Evolutionary conservation across 1,140 invertebrate genomes (phyloP).

Genomic region (Battus philenor): DNA sequence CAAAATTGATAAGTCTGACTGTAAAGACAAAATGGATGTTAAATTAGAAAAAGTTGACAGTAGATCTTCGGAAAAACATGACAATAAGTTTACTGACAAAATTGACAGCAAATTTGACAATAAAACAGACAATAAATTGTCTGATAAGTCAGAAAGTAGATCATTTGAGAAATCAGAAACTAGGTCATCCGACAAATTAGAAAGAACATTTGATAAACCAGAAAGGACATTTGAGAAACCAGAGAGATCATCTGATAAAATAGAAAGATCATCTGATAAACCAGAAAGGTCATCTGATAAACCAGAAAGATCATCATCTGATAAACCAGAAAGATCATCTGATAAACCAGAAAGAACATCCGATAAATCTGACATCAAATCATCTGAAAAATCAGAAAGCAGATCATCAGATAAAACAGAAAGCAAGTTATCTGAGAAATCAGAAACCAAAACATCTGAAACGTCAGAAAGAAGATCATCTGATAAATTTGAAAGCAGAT

Average conservation of each 20-base stretch:
- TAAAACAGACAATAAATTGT: conserved; percentile 7
- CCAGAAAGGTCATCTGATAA: neutral
- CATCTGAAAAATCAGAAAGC: conserved; percentile 6
- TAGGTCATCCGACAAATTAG: neutral
- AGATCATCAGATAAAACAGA: conserved; percentile 1
- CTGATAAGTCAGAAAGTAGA: conserved; percentile 22
- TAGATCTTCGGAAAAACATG: neutral
- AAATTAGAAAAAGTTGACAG: conserved; percentile 12
- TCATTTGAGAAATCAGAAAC: conserved; percentile 33
- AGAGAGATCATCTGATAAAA: neutral
- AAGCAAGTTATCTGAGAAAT: neutral
- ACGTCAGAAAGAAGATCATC: too few relatives aligned
- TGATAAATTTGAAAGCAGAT: conserved; percentile 2
- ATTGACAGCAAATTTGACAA: conserved; percentile 13
- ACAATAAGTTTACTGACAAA: conserved; percentile 8
- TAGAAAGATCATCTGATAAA: neutral
- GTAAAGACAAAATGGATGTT: conserved; percentile 22
- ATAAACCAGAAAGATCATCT: neutral
- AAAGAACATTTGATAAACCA: too few relatives aligned
- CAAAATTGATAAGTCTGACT: conserved; percentile 30
- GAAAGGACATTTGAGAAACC: neutral
- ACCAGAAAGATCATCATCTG: neutral
- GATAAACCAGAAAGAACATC: neutral
- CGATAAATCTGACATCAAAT: conserved; percentile 3
- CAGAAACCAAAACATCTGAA: neutral